Evolutionary conservation across 2,113 vertebrate species (phyloP).

Genomic region (Atractosteus spatula): DNA sequence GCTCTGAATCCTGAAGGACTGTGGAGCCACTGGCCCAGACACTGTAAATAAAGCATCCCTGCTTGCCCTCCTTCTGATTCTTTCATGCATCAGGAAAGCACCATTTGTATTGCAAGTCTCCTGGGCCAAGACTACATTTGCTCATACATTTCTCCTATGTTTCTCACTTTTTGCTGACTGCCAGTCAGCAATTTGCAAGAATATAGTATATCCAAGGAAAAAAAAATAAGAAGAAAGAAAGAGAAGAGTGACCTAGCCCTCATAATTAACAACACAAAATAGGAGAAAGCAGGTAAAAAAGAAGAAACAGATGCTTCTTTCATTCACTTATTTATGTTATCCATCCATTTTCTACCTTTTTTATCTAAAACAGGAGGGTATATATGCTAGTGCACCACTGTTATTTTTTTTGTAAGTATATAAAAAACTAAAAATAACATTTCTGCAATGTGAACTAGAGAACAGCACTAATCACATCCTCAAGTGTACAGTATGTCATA

Average conservation of each 20-base stretch:
- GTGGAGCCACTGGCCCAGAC: too few relatives aligned
- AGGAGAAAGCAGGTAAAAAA: constrained; percentile 11
- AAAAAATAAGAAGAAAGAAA: background rate
- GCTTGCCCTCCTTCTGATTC: background rate
- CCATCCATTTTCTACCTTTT: background rate
- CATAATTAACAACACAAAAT: constrained; percentile 11
- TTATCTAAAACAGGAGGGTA: too few relatives aligned
- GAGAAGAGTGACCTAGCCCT: background rate
- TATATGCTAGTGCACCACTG: too few relatives aligned
- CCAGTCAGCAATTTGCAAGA: background rate
- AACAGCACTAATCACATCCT: too few relatives aligned
- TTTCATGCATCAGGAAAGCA: background rate
- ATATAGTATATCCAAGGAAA: background rate
- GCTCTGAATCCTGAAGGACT: too few relatives aligned
- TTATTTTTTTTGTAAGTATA: too few relatives aligned
- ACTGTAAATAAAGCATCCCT: background rate
- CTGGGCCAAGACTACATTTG: constrained; percentile 2
- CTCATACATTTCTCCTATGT: background rate
- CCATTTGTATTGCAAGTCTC: background rate
- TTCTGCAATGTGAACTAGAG: too few relatives aligned
- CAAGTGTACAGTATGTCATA: too few relatives aligned
- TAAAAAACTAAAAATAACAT: too few relatives aligned
- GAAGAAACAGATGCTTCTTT: constrained; percentile 7
- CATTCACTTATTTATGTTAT: too few relatives aligned
- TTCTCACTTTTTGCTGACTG: background rate